Conservation (phyloP, 1,140 invertebrate species). For the Drosophila grimshawi region DNA sequence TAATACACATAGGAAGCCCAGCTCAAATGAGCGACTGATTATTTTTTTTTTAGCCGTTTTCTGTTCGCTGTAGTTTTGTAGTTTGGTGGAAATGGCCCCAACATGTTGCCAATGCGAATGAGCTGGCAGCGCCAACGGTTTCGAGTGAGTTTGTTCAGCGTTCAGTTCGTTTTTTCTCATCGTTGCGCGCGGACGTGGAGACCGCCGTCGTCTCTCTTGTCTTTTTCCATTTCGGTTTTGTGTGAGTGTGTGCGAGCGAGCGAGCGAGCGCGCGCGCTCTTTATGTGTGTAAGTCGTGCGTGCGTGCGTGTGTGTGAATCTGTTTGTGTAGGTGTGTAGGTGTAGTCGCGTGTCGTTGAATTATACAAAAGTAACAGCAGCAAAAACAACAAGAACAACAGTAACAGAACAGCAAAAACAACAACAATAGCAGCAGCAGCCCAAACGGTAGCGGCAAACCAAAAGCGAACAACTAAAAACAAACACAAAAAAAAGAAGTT, state of each 20-base stretch:
- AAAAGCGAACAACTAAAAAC: constrained; percentile 29
- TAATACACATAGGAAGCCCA: neutral
- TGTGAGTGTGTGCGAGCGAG: constrained; percentile 27
- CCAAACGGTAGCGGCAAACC: constrained; percentile 43
- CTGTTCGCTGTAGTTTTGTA: neutral
- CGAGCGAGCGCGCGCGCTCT: constrained; percentile 20
- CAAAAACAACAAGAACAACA: constrained; percentile 11
- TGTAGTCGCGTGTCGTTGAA: constrained; percentile 53
- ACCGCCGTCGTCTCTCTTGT: constrained; percentile 23
- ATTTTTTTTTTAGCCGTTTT: neutral
- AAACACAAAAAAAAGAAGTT: constrained; percentile 19
- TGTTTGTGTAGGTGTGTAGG: constrained; percentile 25
- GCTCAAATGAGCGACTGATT: neutral
- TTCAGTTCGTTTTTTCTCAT: constrained; percentile 53
- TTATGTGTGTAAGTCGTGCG: constrained; percentile 8
- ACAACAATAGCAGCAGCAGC: constrained; percentile 19
- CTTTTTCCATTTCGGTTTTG: constrained; percentile 38
- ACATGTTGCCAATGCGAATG: constrained; percentile 47
- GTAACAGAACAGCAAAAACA: constrained; percentile 7
- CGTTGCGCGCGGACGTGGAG: constrained; percentile 45
- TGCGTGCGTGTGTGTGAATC: constrained; percentile 4
- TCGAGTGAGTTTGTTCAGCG: constrained; percentile 18
- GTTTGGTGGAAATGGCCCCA: constrained; percentile 26
- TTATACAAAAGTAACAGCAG: constrained; percentile 28
- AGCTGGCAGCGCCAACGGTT: constrained; percentile 41